Conservation (phyloP, 2,797 vertebrate genomes). For the Chanos chanos region DNA sequence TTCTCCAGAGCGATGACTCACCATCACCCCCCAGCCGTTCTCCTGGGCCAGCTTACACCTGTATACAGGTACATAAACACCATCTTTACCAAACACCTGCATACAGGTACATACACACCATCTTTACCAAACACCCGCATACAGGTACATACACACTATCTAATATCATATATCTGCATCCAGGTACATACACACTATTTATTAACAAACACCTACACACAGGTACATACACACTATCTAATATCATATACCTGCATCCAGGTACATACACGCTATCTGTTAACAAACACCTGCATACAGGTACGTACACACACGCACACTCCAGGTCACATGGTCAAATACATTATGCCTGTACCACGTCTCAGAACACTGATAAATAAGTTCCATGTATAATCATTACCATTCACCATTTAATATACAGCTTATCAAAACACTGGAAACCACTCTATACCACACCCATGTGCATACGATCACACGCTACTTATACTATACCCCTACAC, state of each 20-base stretch:
- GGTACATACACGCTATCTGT: background rate
- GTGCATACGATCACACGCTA: no score
- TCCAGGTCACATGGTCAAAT: background rate
- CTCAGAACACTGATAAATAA: no score
- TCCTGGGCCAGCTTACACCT: conserved; percentile 93
- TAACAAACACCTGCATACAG: background rate
- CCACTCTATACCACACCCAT: no score
- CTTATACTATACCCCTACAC: no score
- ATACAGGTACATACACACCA: background rate
- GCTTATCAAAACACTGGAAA: no score
- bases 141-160: background rate
- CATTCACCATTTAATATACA: no score
- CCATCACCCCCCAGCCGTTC: no score
- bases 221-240: background rate
- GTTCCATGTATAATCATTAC: no score
- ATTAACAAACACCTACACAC: background rate
- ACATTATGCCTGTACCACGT: no score
- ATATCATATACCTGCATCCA: background rate
- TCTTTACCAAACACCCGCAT: background rate
- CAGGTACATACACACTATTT: background rate
- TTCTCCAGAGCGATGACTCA: no score
- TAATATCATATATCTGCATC: background rate
- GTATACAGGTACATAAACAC: conserved; percentile 10
- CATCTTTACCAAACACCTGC: background rate
- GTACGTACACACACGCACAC: background rate